Evolutionary conservation across 2,113 vertebrate species (phyloP), one percentile per base, ranked within the genome.

Genomic region (Mirza zaza): DNA sequence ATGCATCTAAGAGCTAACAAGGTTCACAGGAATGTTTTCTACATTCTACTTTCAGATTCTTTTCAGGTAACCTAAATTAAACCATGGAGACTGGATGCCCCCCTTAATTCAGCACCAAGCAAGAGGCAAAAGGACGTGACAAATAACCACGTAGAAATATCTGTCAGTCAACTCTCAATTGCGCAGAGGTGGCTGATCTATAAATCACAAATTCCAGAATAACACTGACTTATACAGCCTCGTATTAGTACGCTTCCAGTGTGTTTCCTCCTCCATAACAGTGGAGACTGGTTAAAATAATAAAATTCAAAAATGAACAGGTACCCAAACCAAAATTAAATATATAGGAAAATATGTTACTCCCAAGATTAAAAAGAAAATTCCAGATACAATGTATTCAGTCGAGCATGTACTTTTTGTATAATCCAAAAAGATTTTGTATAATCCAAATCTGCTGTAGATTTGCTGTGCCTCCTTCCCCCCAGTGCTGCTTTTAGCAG

Each of bases 1-100:
- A 91, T 50, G 39, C 39, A 94, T 48, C 23, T n/a, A 92, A 94
- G 55, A 5, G 52, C 93, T 97, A 95, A 97, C 96, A 97, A 17
- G 20, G 13, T 25, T 91, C 90, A 48, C 34, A 80, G 79, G 89
- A 32, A 86, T 91, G 55, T 76, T 94, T 97, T 96, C 70, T 90
- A 89, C 63, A 82, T 77, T 97, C 85, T 90, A 86, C 80, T 97
- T 83, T 79, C 93, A 88, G 87, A 50, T 68, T 90, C 87, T 71
- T 80, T 92, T 87, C 91, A 82, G 90, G 92, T 9, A 83, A 61
- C 92, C 91, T 86, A 48, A 14, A 57, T 90, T 57, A 90, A 42
- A 92, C 86, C 90, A 68, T 42, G 0, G 39, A 50, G 94, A 96
- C 23, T 50, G 12, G 17, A 85, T 11, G 42, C 29, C 4, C 15